Base-by-base conservation (phyloP, 2,113 vertebrate genomes). In the Notarius quadriscutis region DNA sequence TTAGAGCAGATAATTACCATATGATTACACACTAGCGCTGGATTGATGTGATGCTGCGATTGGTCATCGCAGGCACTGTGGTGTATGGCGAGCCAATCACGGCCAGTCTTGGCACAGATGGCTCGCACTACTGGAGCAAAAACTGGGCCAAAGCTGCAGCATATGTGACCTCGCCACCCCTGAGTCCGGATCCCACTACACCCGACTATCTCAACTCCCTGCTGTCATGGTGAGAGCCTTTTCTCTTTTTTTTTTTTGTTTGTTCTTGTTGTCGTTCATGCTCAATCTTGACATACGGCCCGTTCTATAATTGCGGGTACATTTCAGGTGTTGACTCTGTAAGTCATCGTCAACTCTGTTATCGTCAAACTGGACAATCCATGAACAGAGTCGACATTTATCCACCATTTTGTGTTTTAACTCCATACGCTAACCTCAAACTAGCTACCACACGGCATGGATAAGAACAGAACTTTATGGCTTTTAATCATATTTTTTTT, bases 61-160 rank as follows among this genome's bases (percentile, higher is more conserved):
- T 81, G 67, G 78, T 55, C 77, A 50, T 4, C 87, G 48, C 82
- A 99, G 98, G 98, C 80, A 98, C 98, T 0, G 98, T 99, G 91
- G 98, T 99, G 62, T 99, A 98, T 0, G 98, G 98, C 0, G 98
- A 99, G 91, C 98, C 98, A 62, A 97, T 99, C 94, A 97, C 97
- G 0, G 98, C 98, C 9, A 99, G 98, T 92, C 86, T 99, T 91
- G 98, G 97, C 11, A 99, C 98, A 0, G 98, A 99, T 1, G 98
- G 98, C 1, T 99, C 98, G 10, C 97, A 99, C 93, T 99, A 99
- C 62, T 99, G 98, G 98, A 99, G 98, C 94, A 99, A 99, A 95
- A 99, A 99, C 90, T 99, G 98, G 98, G 97, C 98, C 84, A 99
- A 99, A 93, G 98, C 98, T 0, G 98, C 98, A 0, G 97, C 98